Base-by-base conservation (phyloP, 2,797 vertebrate genomes). In the Morelia viridis region DNA sequence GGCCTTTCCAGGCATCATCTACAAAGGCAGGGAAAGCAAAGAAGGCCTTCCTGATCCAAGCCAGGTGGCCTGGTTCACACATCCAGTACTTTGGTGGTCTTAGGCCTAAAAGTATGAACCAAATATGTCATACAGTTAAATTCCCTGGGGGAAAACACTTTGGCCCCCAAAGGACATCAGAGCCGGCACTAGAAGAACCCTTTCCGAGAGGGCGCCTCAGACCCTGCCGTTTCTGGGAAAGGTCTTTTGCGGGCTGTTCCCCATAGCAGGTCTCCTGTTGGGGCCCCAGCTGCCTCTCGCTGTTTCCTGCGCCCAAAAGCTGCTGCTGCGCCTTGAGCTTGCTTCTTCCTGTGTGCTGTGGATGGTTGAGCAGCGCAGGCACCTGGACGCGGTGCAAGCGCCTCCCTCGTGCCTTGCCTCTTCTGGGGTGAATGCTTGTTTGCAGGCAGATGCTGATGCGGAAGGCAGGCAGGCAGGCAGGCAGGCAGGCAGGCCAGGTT, bases 331-430 rank as follows among this genome's bases (percentile, higher is more conserved):
- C 35, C 13, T 41, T 6, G 71, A 41, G 3, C 1, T 35, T 17
- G 5, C 1, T 24, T 1, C 0, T 85, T 0, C 56, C 68, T 0
- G 87, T 0, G 0, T 0, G 53, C 7, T 57, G 0, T 17, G 0
- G 83, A 1, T 0, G n/a, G 86, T 5, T 3, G 3, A 46, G 71
- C 35, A 80, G 19, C 9, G 46, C 8, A 6, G 0, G 57, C 1
- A 0, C 31, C 19, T 64, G 19, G 13, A 19, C 0, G 2, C 26
- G 8, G 35, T 46, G 24, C 26, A 19, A 31, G 22, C 26, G 0
- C 4, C 12, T 61, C 28, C 53, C 71, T 5, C 0, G 5, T 0
- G 15, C 26, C 9, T 0, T 1, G 0, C 61, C 62, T 22, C 41
- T 76, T 13, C 31, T 58, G 22, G n/a, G 76, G 76, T 5, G 76